Conservation (phyloP, 2,797 vertebrate species). For the Petrocephalus sullivani region DNA sequence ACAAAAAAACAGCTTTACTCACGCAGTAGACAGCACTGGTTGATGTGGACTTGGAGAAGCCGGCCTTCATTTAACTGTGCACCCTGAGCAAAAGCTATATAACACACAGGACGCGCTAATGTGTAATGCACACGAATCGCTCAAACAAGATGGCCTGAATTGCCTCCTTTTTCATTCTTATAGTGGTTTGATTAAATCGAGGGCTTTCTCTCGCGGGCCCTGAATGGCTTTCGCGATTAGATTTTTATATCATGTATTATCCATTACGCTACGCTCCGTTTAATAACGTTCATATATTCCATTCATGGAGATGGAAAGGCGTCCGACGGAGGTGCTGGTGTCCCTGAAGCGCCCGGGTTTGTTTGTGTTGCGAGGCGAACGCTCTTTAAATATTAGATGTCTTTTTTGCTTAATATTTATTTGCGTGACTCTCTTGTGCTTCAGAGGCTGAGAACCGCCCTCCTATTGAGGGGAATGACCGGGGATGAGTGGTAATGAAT, state of each 20-base stretch:
- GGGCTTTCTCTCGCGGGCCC: background rate
- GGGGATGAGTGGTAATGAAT: background rate
- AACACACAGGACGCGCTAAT: background rate
- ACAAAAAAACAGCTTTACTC: background rate
- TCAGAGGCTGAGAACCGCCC: background rate
- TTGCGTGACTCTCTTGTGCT: background rate
- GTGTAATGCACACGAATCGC: background rate
- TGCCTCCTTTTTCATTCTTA: constrained; percentile 2
- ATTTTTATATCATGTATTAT: constrained; percentile 11
- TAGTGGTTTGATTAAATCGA: constrained; percentile 6
- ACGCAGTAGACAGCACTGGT: background rate
- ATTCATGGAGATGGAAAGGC: background rate
- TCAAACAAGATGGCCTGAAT: background rate
- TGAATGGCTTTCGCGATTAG: background rate
- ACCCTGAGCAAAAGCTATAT: background rate
- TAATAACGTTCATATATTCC: constrained; percentile 11
- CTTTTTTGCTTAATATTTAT: background rate
- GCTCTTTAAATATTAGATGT: constrained; percentile 8
- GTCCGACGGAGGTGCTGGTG: background rate
- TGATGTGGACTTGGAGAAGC: background rate
- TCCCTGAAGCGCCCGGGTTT: background rate
- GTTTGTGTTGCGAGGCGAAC: background rate
- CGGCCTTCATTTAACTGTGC: background rate
- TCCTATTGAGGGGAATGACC: background rate
- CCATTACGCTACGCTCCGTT: background rate